Evolutionary conservation across 1,140 invertebrate species (phyloP).

Genomic region (Meloidogyne chitwoodi): DNA sequence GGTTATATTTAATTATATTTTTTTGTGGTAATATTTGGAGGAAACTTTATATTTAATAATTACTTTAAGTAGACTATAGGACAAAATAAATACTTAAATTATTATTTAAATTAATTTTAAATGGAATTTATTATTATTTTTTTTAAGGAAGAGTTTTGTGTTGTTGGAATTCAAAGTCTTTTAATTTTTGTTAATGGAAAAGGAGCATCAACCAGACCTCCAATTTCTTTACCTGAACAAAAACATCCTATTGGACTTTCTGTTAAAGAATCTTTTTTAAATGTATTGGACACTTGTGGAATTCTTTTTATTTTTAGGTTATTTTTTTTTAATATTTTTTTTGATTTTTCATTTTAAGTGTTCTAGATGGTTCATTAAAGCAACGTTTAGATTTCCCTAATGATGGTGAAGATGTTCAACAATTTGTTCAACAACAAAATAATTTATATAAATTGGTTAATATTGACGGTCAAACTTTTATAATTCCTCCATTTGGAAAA

Average conservation of each 20-base stretch:
- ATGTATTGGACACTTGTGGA: neutral
- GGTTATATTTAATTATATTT: neutral
- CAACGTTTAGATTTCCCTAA: neutral
- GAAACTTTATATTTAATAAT: too few species aligned
- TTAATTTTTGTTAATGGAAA: slow-evolving; percentile 14
- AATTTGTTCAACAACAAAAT: neutral
- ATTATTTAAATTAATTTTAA: too few species aligned
- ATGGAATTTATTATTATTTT: too few species aligned
- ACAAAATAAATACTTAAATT: too few species aligned
- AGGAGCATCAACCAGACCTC: slow-evolving; percentile 8
- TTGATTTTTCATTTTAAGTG: slow-evolving; percentile 5
- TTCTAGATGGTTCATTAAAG: neutral
- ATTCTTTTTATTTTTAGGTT: slow-evolving; percentile 15
- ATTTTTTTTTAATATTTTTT: neutral
- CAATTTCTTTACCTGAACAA: neutral
- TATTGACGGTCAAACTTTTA: slow-evolving; percentile 15
- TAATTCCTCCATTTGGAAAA: neutral
- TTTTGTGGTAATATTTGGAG: neutral
- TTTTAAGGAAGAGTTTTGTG: slow-evolving; percentile 10
- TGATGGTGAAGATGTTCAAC: neutral
- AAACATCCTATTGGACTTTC: slow-evolving; percentile 2
- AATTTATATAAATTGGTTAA: slow-evolving; percentile 1
- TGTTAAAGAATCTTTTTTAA: slow-evolving; percentile 8
- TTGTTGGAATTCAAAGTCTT: slow-evolving; percentile 8
- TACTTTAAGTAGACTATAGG: too few species aligned